Percentiles rank a stretch among this genome's conserved stretches.
Conservation (phyloP, 2,888 invertebrate species). For the Heliconius charithonia region DNA sequence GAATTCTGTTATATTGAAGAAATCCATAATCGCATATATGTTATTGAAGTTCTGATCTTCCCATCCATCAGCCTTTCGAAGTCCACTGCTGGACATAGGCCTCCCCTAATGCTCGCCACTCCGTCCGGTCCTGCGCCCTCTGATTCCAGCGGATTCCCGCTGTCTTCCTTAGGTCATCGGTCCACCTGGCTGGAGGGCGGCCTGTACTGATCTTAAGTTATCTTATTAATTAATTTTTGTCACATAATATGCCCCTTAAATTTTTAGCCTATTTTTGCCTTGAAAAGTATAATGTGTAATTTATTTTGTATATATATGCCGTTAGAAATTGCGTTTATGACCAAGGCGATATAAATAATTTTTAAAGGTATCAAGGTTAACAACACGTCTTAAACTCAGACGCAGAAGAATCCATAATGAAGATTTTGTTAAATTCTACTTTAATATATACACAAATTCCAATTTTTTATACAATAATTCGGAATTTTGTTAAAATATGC, state of each 20-base stretch:
- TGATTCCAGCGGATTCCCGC: too few species aligned
- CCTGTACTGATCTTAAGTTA: neutral
- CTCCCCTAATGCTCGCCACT: too few species aligned
- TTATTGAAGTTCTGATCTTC: too few species aligned
- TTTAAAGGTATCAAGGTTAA: constrained; percentile 38
- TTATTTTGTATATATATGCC: constrained; percentile 19
- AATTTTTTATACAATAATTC: too few species aligned
- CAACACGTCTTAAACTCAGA: constrained; percentile 17
- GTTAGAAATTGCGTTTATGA: constrained; percentile 36
- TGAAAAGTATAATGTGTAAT: constrained; percentile 19
- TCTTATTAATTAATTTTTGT: neutral
- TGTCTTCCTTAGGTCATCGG: too few species aligned
- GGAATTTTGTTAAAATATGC: neutral
- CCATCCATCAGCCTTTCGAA: too few species aligned
- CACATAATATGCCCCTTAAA: neutral
- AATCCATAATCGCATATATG: neutral
- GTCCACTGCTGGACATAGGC: too few species aligned
- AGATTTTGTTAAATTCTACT: neutral
- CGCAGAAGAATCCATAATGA: constrained; percentile 15
- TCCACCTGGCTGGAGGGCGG: too few species aligned
- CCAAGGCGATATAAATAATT: constrained; percentile 29
- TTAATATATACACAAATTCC: neutral
- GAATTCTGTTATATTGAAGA: neutral
- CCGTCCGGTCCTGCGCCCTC: too few species aligned
- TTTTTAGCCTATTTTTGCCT: constrained; percentile 6